Evolutionary conservation across 2,888 invertebrate genomes (phyloP), one percentile per base, ranked within the genome.

Genomic region (Sarcophaga carnaria): DNA sequence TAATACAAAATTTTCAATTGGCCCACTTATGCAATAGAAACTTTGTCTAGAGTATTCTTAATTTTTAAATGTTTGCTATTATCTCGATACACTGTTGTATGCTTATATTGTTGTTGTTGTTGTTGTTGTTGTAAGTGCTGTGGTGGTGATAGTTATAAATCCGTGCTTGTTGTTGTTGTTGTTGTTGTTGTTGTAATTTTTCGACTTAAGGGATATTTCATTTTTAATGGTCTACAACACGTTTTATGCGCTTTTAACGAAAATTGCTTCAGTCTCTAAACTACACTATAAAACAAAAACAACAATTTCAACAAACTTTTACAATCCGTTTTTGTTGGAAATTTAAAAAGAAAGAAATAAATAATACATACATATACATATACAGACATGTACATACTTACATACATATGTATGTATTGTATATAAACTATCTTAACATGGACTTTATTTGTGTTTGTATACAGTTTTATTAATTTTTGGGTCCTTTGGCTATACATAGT

Each of bases 201-300:
- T 59, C 74, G 80, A 78, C 86, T 83, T 87, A 62, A 62, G 86
- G 86, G 86, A 87, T 83, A 87, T 84, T 87, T 87, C 54, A 79
- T 81, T 87, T 83, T 87, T 83, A 87, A 86, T 86, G 77, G 86
- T 83, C 80, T 81, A 80, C 74, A 83, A 80, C 74, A 83, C 74
- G 77, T 81, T 83, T 86, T 75, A 78, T 83, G 80, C 22, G 75
- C 86, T 87, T 87, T 84, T 83, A 75, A 83, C 70, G 75, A 87
- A 84, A 83, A 83, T 79, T 87, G 77, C 75, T 83, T 47, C 66
- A 78, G 69, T 81, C 81, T 83, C 66, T 64, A 62, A 87, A 81
- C 78, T 71, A 78, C 17, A 74, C 12, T 54, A 54, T 12, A 17
- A 71, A 66, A 60, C n/a, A 72, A 60, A 71, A 64, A 49, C 71